A percentile compares a stretch with the other conserved stretches of the same genome.
Evolutionary conservation across 2,797 vertebrate genomes (phyloP).

Genomic region (Xiphophorus birchmanni): DNA sequence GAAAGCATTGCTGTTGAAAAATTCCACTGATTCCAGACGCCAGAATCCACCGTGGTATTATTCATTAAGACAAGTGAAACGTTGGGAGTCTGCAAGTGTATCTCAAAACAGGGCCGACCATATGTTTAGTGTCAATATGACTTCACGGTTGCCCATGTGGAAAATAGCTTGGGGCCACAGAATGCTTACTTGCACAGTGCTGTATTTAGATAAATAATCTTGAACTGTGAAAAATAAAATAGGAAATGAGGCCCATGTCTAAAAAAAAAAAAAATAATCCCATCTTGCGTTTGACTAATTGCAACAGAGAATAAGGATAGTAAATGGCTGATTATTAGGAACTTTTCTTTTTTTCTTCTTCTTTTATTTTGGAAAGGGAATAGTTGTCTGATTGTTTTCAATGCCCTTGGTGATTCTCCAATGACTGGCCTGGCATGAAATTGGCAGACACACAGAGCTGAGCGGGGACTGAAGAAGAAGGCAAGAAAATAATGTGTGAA

Average conservation of each 20-base stretch:
- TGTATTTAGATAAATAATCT: conserved; percentile 83
- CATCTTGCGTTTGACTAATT: conserved; percentile 64
- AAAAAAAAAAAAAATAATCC: conserved; percentile 61
- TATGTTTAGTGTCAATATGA: conserved; percentile 88
- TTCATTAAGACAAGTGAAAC: conserved; percentile 86
- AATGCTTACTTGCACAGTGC: conserved; percentile 73
- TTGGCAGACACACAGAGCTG: conserved; percentile 70
- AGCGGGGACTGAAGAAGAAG: conserved; percentile 66
- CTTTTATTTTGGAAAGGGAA: conserved; percentile 27
- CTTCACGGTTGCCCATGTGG: conserved; percentile 85
- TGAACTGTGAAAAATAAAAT: conserved; percentile 73
- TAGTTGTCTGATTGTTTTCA: conserved; percentile 70
- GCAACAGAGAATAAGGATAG: conserved; percentile 47
- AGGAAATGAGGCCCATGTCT: conserved; percentile 63
- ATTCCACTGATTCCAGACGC: conserved; percentile 74
- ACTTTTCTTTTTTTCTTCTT: conserved; percentile 55
- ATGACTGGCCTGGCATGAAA: conserved; percentile 78
- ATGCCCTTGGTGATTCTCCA: conserved; percentile 77
- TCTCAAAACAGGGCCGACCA: conserved; percentile 83
- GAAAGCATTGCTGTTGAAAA: conserved; percentile 74
- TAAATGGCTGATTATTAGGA: conserved; percentile 62
- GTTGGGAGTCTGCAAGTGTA: conserved; percentile 79
- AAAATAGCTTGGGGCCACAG: conserved; percentile 83
- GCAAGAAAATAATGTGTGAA: conserved; percentile 69
- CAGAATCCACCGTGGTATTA: conserved; percentile 82